Percentiles rank a stretch among this genome's conserved stretches.
These are phyloP conservation scores for Apamea epomidion DNA, from an alignment of 2,888 invertebrate genomes.

Conservation along the genomic window DNA sequence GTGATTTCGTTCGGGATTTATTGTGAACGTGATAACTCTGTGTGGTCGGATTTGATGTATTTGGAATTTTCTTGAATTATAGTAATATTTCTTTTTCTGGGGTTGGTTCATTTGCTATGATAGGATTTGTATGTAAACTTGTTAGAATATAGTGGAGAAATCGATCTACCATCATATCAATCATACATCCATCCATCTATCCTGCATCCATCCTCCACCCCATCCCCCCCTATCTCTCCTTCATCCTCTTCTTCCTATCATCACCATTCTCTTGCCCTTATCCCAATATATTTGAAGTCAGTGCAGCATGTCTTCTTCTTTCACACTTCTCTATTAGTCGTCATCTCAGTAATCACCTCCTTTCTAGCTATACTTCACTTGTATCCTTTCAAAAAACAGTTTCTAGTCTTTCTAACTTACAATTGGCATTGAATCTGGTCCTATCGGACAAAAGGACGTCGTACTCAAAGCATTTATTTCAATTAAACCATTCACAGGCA, in stretches of 20 bases:
- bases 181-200: too few relatives aligned
- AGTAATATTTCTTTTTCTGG: background rate
- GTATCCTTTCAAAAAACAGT: background rate
- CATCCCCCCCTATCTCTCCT: too few relatives aligned
- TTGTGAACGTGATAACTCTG: conserved; percentile 53
- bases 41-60: conserved; percentile 52
- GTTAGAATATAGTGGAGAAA: background rate
- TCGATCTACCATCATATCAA: background rate
- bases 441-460: background rate
- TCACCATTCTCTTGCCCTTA: background rate
- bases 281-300: too few relatives aligned
- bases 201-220: too few relatives aligned
- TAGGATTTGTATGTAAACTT: background rate
- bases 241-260: too few relatives aligned
- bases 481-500: background rate
- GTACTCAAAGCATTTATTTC: background rate
- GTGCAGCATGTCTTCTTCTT: too few relatives aligned
- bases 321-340: too few relatives aligned
- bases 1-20: conserved; percentile 67
- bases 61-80: conserved; percentile 39
- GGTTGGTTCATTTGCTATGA: background rate
- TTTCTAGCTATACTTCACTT: background rate
- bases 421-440: too few relatives aligned
- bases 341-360: too few relatives aligned
- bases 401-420: background rate